These are phyloP conservation scores for Oikopleura vanhoeffeni DNA, from an alignment of 23 tunicate species.

Conservation along the genomic window DNA sequence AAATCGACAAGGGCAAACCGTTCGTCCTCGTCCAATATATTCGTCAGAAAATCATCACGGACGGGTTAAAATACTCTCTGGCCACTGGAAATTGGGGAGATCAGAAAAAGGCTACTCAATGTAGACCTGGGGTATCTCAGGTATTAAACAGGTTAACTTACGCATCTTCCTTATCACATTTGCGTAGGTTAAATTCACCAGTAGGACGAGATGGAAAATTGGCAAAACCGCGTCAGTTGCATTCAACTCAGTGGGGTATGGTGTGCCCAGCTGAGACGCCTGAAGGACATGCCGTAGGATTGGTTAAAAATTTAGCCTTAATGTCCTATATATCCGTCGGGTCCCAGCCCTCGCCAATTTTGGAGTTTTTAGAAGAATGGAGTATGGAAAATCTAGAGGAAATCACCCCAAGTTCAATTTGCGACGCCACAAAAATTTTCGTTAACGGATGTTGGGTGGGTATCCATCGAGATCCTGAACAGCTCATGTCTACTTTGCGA, in stretches of 20 bases:
- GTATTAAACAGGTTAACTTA: constrained; percentile 83
- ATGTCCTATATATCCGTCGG: constrained; percentile 99
- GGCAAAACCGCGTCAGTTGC: constrained; percentile 94
- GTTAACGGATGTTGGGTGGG: constrained; percentile 99
- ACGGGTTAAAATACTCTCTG: constrained; percentile 86
- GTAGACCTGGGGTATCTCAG: constrained; percentile 94
- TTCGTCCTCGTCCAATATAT: constrained; percentile 67
- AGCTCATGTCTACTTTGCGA: constrained; percentile 74
- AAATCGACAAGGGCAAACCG: constrained; percentile 83
- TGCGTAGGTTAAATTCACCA: constrained; percentile 82
- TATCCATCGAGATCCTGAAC: constrained; percentile 93
- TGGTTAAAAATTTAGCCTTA: constrained; percentile 85
- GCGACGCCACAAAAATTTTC: constrained; percentile 85
- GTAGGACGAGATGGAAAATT: constrained; percentile 94
- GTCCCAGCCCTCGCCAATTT: constrained; percentile 88
- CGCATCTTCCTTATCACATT: constrained; percentile 89
- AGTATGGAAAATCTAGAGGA: constrained; percentile 98
- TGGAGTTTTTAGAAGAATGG: constrained; percentile 98
- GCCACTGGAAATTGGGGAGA: constrained; percentile 99
- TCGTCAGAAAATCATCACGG: constrained; percentile 74
- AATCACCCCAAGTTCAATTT: constrained; percentile 80
- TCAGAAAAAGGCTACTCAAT: constrained; percentile 96
- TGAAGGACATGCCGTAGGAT: constrained; percentile 99
- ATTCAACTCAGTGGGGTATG: constrained; percentile 95
- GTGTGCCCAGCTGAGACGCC: constrained; percentile 99